Percentiles rank a stretch among this genome's conserved stretches.
Conservation (phyloP, 2,888 invertebrate species). For the Cephus nigrinus region DNA sequence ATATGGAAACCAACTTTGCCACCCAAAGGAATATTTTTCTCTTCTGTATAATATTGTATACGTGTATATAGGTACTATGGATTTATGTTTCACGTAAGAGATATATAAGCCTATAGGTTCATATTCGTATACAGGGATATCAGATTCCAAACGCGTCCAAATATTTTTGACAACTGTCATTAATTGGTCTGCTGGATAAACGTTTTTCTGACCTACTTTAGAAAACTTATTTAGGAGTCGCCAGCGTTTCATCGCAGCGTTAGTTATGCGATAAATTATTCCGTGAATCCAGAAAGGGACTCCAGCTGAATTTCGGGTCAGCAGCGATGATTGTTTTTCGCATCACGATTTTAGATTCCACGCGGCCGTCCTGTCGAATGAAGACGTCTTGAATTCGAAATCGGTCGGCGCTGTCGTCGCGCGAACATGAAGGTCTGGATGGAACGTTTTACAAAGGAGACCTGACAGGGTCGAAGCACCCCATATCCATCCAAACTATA, state of each 20-base stretch:
- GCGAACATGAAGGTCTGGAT: neutral
- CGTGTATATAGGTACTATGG: neutral
- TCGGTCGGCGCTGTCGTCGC: neutral
- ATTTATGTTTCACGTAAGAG: neutral
- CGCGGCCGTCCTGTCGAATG: constrained; percentile 14
- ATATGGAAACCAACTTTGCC: neutral
- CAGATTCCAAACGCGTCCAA: too few species aligned
- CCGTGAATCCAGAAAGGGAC: neutral
- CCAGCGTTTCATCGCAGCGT: neutral
- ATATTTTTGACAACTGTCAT: too few species aligned
- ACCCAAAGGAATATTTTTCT: neutral
- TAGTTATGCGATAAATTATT: neutral
- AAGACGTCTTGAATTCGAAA: constrained; percentile 19
- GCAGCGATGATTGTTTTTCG: neutral
- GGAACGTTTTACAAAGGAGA: neutral
- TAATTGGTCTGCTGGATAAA: too few species aligned
- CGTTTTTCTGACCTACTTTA: too few species aligned
- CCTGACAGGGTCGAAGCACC: neutral
- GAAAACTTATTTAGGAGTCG: neutral
- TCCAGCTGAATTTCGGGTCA: neutral
- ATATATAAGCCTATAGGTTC: neutral
- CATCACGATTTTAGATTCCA: neutral
- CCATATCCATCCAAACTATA: neutral
- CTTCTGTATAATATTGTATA: neutral
- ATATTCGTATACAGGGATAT: neutral